Evolutionary conservation across 2,888 invertebrate genomes (phyloP), one percentile per base, ranked within the genome.

Genomic region (Rhodophaea formosa): DNA sequence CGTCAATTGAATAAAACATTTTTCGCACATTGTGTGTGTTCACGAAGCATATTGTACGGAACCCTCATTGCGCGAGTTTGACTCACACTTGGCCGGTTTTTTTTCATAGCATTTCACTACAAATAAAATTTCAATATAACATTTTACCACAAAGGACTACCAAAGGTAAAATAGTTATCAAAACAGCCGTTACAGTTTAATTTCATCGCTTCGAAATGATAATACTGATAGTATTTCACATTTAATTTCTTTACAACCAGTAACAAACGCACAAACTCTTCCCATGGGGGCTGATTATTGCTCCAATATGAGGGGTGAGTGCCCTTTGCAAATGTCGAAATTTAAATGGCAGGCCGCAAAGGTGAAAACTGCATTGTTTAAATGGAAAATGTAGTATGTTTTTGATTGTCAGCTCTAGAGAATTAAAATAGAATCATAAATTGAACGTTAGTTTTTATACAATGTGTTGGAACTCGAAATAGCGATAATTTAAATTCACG

Each of bases 251-350:
- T 43, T 43, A 43, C 43, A 42, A 43, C 17, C 29, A 43, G 43
- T 53, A 53, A 53, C 42, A 53, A 43, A 43, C 17, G 51, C 35
- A 12, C 51, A 51, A 35, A 51, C 35, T 17, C n/a, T 8, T 35
- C 46, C 55, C 55, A 14, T 35, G 45, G 39, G 46, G 46, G 17
- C 35, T 46, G 15, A 35, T 55, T 55, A 35, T 44, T 43, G 35
- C 46, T 12, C 23, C 17, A 35, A 14, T 45, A 2, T 8, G 8
- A 43, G 30, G 56, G 56, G 56, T 56, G 23, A 42, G 42, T 42
- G 14, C 42, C 56, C 56, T 49, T 56, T 56, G 29, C 6, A 82
- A 84, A 85, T 82, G 83, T 75, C 84, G 80, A 73, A 74, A 74
- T 73, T 73, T 70, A 81, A 79, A 81, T 80, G 78, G 76, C 77